Percentiles rank a stretch among this genome's conserved stretches.
These are phyloP conservation scores for Tridacna gigas DNA, from an alignment of 2,888 invertebrate genomes.

Conservation along the genomic window DNA sequence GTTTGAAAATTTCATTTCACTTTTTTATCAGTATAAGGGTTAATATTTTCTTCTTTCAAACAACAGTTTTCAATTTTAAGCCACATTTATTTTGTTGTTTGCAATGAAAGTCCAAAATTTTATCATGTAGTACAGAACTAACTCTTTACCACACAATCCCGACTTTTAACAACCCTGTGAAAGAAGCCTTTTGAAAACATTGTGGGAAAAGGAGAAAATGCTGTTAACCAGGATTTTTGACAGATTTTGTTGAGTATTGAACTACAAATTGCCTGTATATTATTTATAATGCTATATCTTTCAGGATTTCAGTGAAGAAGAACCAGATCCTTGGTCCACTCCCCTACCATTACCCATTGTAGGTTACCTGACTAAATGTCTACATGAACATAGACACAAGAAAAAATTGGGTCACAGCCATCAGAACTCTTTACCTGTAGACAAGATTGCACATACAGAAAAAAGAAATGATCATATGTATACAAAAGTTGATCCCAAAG, in stretches of 20 bases:
- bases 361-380: conserved; percentile 74
- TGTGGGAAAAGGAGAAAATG: not conserved
- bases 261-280: no score
- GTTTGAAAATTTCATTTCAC: no score
- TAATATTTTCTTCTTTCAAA: no score
- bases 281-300: no score
- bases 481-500: conserved; percentile 1
- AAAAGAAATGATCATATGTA: conserved; percentile 9
- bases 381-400: conserved; percentile 59
- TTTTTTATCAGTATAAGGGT: no score
- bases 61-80: no score
- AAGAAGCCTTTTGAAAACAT: not conserved
- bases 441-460: not conserved
- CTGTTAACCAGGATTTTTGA: not conserved
- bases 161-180: not conserved
- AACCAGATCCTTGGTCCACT: conserved; percentile 78
- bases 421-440: not conserved
- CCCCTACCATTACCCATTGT: conserved; percentile 76
- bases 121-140: conserved; percentile 69
- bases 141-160: not conserved
- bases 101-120: no score
- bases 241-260: no score
- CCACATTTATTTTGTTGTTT: no score
- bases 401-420: not conserved
- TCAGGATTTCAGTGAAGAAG: conserved; percentile 73